Base-by-base conservation (phyloP, 2,113 vertebrate species). In the Calonectris borealis region DNA sequence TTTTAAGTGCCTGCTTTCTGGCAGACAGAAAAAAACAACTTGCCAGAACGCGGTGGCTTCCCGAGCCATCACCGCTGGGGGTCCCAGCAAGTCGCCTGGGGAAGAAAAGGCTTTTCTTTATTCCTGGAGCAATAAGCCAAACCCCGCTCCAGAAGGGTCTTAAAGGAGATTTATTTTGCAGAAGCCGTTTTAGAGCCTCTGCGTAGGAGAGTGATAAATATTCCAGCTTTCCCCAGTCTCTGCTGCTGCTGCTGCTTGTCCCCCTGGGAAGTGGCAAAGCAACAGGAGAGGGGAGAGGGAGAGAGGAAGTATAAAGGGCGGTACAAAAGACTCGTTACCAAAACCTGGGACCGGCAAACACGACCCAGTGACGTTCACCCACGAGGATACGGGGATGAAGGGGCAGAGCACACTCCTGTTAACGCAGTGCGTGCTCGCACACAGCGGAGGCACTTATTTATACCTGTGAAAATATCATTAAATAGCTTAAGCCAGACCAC, bases 391-490 rank as follows among this genome's bases (percentile, higher is more conserved):
- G 4, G 61, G 70, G 48, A 27, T 0, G 13, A 26, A 34, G 19
- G 16, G 31, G 62, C 44, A 65, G 40, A 49, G n/a, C 65, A 68
- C 40, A 5, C 6, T 64, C 32, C 31, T 7, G 4, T 9, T 6
- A 34, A 19, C 2, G 0, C 2, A 0, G 25, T 1, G 10, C 25
- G 1, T 3, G 13, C 82, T 13, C 11, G 1, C n/a, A 7, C 4
- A 0, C 22, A 24, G 52, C 16, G 21, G 16, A 58, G 21, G 29
- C 13, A 13, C 58, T 75, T 15, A 15, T 3, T 66, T 24, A 48
- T 6, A 55, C 29, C 44, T 4, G 1, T 17, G 21, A 69, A 88
- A 86, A 61, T 13, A 40, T 4, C 29, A 11, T 0, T 0, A 16
- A 31, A 20, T 2, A 27, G 54, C 55, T 38, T 11, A 29, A 83